Evolutionary conservation across 2,888 invertebrate genomes (phyloP).

Genomic region (Argyra leucocephala): DNA sequence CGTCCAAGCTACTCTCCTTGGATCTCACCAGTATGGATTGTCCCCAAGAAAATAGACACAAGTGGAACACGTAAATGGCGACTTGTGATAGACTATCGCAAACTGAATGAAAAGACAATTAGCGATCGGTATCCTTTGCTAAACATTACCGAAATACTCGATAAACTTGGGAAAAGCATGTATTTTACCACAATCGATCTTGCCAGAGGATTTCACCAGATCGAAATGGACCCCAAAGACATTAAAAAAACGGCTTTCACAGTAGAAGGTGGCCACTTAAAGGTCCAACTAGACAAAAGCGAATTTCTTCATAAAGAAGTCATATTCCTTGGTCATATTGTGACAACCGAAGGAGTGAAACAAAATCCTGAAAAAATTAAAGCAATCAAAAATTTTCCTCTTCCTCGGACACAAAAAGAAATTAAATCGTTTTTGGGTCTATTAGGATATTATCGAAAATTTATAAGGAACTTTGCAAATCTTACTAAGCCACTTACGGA

Average conservation of each 20-base stretch:
- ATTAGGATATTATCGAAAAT: too few species aligned
- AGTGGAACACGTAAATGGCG: conserved; percentile 15
- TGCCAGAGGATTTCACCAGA: conserved; percentile 29
- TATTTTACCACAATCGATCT: conserved; percentile 33
- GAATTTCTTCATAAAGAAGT: conserved; percentile 28
- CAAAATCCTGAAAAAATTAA: conserved; percentile 32
- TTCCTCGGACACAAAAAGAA: conserved; percentile 27
- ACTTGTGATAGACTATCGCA: conserved; percentile 15
- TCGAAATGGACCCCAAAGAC: conserved; percentile 23
- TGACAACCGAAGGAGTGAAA: conserved; percentile 31
- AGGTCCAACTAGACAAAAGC: conserved; percentile 28
- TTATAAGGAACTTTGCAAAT: conserved; percentile 23
- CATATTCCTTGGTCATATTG: conserved; percentile 32
- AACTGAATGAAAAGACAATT: conserved; percentile 15
- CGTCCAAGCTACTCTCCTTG: too few species aligned
- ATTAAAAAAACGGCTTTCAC: conserved; percentile 20
- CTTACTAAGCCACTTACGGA: conserved; percentile 23
- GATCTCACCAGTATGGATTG: too few species aligned
- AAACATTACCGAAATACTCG: conserved; percentile 34
- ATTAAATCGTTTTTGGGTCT: conserved; percentile 29
- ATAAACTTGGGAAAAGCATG: conserved; percentile 32
- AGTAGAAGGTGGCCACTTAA: conserved; percentile 21
- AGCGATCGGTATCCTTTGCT: conserved; percentile 24
- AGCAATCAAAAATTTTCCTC: conserved; percentile 26
- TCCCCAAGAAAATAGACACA: too few species aligned